Conservation (phyloP, 1,140 invertebrate species). For the Caenorhabditis remanei region DNA sequence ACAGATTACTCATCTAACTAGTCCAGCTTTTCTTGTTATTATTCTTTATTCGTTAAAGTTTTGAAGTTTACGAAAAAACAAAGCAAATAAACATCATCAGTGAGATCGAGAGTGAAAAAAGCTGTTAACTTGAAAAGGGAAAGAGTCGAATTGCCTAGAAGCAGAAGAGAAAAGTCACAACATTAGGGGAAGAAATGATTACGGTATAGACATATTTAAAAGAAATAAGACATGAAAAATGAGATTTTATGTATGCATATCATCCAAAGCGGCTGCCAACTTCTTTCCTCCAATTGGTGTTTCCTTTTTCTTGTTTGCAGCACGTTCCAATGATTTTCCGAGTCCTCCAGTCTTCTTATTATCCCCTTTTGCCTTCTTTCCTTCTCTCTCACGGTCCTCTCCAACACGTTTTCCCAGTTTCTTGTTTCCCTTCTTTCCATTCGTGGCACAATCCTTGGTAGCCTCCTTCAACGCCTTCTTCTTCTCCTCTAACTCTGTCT, state of each 20-base stretch:
- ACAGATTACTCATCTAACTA: background rate
- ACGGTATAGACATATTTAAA: background rate
- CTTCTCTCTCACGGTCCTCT: constrained; percentile 38
- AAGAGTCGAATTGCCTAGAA: background rate
- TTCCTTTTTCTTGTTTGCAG: constrained; percentile 49
- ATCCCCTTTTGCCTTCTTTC: constrained; percentile 40
- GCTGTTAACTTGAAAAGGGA: background rate
- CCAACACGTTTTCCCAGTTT: constrained; percentile 29
- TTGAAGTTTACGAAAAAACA: background rate
- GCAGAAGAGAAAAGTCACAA: background rate
- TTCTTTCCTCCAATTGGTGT: constrained; percentile 46
- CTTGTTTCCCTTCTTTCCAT: constrained; percentile 30
- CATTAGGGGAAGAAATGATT: background rate
- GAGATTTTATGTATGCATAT: constrained; percentile 20
- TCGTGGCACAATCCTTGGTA: constrained; percentile 16
- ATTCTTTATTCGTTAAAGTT: background rate
- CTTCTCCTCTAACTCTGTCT: constrained; percentile 41
- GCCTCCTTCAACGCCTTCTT: constrained; percentile 50
- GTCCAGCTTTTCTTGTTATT: background rate
- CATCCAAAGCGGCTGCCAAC: constrained; percentile 26
- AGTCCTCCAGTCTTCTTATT: constrained; percentile 31
- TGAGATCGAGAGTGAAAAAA: constrained; percentile 23
- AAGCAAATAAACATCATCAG: constrained; percentile 20
- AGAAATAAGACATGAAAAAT: background rate
- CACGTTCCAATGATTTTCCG: constrained; percentile 47